Evolutionary conservation across 2,888 invertebrate species (phyloP).

Genomic region (Trilocha varians): DNA sequence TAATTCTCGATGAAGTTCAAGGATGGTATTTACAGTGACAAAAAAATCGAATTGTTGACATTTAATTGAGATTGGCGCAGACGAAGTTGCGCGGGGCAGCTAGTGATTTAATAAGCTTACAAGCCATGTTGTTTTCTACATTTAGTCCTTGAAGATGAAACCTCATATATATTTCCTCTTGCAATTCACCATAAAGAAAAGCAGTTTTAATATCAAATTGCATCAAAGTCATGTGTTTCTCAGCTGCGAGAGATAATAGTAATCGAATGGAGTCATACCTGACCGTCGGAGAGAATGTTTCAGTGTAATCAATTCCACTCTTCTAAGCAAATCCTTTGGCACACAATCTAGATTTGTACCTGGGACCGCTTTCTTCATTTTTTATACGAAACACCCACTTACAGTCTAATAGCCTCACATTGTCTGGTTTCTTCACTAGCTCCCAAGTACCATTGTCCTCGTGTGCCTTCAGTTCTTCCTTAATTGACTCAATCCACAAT

Average conservation of each 20-base stretch:
- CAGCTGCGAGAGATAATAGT: conserved; percentile 13
- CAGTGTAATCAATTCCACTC: conserved; percentile 13
- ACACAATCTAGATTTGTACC: conserved; percentile 18
- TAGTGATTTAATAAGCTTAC: conserved; percentile 8
- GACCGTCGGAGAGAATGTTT: conserved; percentile 16
- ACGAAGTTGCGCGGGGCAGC: too few relatives aligned
- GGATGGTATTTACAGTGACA: too few relatives aligned
- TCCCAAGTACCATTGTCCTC: conserved; percentile 11
- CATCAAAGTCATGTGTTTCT: conserved; percentile 10
- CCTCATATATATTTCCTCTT: conserved; percentile 10
- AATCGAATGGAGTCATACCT: conserved; percentile 17
- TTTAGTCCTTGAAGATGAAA: conserved; percentile 5
- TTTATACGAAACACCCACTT: conserved; percentile 14
- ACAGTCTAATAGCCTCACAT: background rate
- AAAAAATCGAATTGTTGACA: too few relatives aligned
- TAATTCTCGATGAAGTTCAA: too few relatives aligned
- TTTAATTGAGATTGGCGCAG: too few relatives aligned
- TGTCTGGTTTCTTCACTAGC: conserved; percentile 11
- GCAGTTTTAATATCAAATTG: conserved; percentile 20
- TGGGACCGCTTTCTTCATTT: conserved; percentile 8
- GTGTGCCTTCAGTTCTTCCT: too few relatives aligned
- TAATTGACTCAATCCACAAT: too few relatives aligned
- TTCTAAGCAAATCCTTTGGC: conserved; percentile 15
- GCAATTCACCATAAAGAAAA: conserved; percentile 14
- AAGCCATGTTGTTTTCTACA: conserved; percentile 1